Base-by-base conservation (phyloP, 2,797 vertebrate genomes). In the Amniataba percoides region DNA sequence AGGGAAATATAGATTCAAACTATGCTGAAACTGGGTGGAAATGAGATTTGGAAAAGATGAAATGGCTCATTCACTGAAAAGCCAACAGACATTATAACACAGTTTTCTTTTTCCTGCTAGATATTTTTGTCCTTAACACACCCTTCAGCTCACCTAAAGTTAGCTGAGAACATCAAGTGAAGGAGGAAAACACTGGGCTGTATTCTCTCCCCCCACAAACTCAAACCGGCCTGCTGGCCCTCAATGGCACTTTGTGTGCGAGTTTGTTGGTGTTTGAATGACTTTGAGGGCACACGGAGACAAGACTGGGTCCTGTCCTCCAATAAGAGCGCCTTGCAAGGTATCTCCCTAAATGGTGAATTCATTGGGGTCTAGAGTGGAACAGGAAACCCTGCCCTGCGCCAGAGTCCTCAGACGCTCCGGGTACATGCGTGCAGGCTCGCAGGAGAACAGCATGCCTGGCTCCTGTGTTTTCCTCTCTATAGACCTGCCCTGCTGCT, bases 341-440 rank as follows among this genome's bases (percentile, higher is more conserved):
- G 83, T 87, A 87, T 89, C 89, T 88, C 87, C 74, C 87, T 75
- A 86, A 94, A 94, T 94, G 88, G 78, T 89, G 89, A 89, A 94
- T 94, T 95, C 90, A 92, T 78, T 53, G 53, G 68, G 83, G 74
- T 73, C 52, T 40, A 18, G 69, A 87, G 81, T 67, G 69, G 25
- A 76, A 88, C 93, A 94, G 95, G 94, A 95, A 96, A 91, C 94
- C 93, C 89, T 75, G 84, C 94, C 94, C 93, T 85, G 40, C 73
- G 53, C 85, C 76, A 34, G 73, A 78, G 88, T 83, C 53, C 75
- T 71, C 51, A 81, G 75, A 71, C 81, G 64, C 81, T 78, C 74
- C 15, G 62, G 76, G 58, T 76, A 34, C 81, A 67, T 39, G 39
- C 82, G 72, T 56, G 69, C 63, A 59, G 40, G 58, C 66, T 46